These are phyloP conservation scores for Caerostris extrusa DNA, from an alignment of 1,140 invertebrate genomes.

Conservation along the genomic window DNA sequence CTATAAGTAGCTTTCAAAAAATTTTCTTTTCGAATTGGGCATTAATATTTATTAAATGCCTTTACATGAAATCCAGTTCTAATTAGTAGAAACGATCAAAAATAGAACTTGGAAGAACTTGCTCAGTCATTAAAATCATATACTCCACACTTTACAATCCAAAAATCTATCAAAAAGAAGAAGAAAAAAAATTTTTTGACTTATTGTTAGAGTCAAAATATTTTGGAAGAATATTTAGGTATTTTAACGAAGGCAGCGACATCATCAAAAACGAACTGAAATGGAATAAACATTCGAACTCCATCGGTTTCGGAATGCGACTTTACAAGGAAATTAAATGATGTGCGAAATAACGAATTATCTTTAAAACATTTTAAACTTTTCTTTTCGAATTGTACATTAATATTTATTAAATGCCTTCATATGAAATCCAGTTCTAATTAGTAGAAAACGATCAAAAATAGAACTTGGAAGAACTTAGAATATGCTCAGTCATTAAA, in stretches of 20 bases:
- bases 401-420: too few species aligned
- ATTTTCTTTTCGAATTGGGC: too few species aligned
- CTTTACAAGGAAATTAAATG: not conserved
- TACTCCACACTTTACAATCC: not conserved
- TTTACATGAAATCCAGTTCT: too few species aligned
- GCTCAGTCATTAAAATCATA: not conserved
- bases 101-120: not conserved
- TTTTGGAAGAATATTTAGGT: not conserved
- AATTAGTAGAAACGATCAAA: too few species aligned
- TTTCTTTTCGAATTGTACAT: too few species aligned
- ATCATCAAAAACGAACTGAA: constrained; percentile 22
- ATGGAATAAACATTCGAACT: constrained; percentile 65
- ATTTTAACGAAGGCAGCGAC: not conserved
- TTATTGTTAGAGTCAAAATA: not conserved
- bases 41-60: too few species aligned
- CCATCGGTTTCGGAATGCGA: constrained; percentile 69
- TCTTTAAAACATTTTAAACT: too few species aligned
- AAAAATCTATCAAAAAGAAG: not conserved
- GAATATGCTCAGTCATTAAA: not conserved
- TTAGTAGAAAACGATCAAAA: not conserved
- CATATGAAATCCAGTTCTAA: too few species aligned
- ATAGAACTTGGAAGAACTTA: not conserved
- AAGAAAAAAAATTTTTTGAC: not conserved
- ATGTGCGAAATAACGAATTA: too few species aligned
- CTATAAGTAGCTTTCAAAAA: too few species aligned